Evolutionary conservation across 1,140 invertebrate species (phyloP).

Genomic region (Drosophila triauraria): DNA sequence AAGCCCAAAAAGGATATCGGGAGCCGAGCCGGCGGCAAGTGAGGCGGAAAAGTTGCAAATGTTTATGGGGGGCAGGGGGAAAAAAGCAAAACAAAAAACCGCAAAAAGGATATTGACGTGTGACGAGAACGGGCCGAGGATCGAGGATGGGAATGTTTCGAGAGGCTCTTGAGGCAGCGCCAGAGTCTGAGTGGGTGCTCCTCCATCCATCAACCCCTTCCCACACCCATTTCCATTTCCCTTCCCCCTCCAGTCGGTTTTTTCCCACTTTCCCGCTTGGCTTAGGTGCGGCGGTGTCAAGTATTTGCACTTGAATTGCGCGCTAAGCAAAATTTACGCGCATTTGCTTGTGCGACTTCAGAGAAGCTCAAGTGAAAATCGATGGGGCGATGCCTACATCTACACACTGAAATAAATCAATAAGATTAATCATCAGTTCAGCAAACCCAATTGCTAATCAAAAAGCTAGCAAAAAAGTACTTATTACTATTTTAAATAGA

Average conservation of each 20-base stretch:
- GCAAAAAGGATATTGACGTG: conserved; percentile 76
- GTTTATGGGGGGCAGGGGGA: conserved; percentile 1
- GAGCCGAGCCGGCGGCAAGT: conserved; percentile 40
- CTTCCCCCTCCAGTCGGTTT: not conserved
- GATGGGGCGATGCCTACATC: conserved; percentile 53
- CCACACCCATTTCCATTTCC: not conserved
- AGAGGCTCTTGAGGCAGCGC: conserved; percentile 44
- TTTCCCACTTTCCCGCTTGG: not conserved
- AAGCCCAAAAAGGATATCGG: conserved; percentile 29
- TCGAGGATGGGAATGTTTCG: conserved; percentile 26
- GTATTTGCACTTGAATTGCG: conserved; percentile 79
- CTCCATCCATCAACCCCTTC: conserved; percentile 29
- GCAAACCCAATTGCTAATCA: conserved; percentile 2
- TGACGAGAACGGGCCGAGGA: conserved; percentile 51
- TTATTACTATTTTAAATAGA: not conserved
- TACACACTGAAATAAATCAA: conserved; percentile 32
- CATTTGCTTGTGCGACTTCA: conserved; percentile 77
- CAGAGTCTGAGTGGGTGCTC: conserved; percentile 24
- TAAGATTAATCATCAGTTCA: conserved; percentile 2
- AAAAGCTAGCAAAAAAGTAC: not conserved
- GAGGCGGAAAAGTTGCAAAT: conserved; percentile 68
- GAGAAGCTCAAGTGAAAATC: conserved; percentile 79
- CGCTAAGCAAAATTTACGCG: conserved; percentile 83
- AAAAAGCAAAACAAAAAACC: conserved; percentile 42
- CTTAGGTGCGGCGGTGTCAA: conserved; percentile 78